Evolutionary conservation across 2,888 invertebrate genomes (phyloP).

Genomic region (Mesodorylaimus sp.): DNA sequence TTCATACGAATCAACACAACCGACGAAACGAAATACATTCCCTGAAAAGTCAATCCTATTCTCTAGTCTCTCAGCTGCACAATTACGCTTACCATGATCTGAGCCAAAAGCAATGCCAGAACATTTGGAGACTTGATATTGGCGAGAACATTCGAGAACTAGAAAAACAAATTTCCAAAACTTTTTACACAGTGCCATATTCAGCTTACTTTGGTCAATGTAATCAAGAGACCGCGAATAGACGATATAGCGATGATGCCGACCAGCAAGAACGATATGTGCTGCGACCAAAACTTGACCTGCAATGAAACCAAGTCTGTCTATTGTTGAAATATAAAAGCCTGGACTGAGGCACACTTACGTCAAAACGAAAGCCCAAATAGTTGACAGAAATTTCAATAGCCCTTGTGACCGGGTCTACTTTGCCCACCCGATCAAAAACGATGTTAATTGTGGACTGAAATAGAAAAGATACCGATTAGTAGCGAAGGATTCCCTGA

Average conservation of each 20-base stretch:
- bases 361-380: constrained; percentile 81
- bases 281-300: constrained; percentile 97
- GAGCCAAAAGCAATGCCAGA: constrained; percentile 82
- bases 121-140: constrained; percentile 96
- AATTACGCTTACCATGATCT: constrained; percentile 62
- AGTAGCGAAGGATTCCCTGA: too few species aligned
- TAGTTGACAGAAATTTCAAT: constrained; percentile 90
- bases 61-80: not conserved
- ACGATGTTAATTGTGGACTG: constrained; percentile 95
- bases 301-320: constrained; percentile 15
- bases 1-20: constrained; percentile 96
- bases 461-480: too few species aligned
- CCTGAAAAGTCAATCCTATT: constrained; percentile 39
- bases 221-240: constrained; percentile 79
- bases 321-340: not conserved
- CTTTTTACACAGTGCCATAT: not conserved
- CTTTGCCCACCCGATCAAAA: constrained; percentile 92
- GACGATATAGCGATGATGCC: constrained; percentile 96
- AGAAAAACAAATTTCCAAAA: constrained; percentile 32
- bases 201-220: constrained; percentile 67
- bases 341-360: constrained; percentile 16
- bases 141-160: constrained; percentile 98
- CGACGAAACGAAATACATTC: constrained; percentile 97
- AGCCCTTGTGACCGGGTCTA: constrained; percentile 88
- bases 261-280: constrained; percentile 84